Evolutionary conservation across 2,888 invertebrate genomes (phyloP).

Genomic region (Mactromeris polynyma): DNA sequence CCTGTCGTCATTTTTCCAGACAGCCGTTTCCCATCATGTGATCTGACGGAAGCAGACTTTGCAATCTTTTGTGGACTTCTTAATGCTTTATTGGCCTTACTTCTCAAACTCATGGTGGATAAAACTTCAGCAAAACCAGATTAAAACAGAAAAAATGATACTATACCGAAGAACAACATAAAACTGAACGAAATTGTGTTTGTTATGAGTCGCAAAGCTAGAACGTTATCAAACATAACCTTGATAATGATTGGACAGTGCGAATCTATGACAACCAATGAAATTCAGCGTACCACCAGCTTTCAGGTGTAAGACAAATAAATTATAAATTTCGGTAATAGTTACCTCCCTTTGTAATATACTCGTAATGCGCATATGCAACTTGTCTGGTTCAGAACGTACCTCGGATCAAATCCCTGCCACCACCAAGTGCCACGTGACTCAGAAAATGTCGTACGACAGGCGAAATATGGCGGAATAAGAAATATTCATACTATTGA

Average conservation of each 20-base stretch:
- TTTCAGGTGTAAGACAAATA: background rate
- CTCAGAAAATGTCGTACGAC: no score
- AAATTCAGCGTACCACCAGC: constrained; percentile 6
- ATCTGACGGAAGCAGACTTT: background rate
- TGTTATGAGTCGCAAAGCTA: constrained; percentile 27
- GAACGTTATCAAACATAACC: constrained; percentile 54
- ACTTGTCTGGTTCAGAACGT: no score
- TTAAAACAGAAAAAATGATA: background rate
- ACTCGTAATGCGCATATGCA: no score
- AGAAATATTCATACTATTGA: no score
- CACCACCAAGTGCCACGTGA: no score
- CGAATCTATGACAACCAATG: constrained; percentile 25
- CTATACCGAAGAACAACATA: background rate
- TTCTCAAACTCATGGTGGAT: constrained; percentile 17
- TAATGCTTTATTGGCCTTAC: background rate
- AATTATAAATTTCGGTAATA: background rate
- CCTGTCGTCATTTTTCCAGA: background rate
- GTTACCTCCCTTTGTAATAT: background rate
- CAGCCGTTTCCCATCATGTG: background rate
- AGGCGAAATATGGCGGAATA: no score
- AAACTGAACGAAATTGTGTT: background rate
- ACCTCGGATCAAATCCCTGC: no score
- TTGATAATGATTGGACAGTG: constrained; percentile 33
- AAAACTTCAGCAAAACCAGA: background rate
- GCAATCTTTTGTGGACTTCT: background rate